phyloP scores from a whole-genome alignment of 1,140 invertebrate genomes.

The Heliconius hewitsoni region DNA sequence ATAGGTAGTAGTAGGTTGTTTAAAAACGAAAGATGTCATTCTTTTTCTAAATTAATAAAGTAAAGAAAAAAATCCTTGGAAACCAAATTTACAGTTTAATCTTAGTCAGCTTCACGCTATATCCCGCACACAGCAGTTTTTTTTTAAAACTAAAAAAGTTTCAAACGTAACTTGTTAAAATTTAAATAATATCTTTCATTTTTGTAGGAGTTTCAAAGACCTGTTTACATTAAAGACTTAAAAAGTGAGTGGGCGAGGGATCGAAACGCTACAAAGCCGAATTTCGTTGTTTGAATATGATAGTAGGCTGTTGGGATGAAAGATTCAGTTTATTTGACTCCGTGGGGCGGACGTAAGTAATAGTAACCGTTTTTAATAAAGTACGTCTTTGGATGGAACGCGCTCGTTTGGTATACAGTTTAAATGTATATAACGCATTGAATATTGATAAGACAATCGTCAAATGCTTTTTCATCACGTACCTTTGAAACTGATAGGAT shows the following conservation, averaged over 20 bases:
- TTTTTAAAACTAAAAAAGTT: not conserved
- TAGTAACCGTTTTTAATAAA: constrained; percentile 1
- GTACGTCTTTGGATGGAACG: not conserved
- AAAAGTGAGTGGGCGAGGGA: constrained; percentile 17
- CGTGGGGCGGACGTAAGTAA: not conserved
- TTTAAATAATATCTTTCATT: not conserved
- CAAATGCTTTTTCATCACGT: not conserved
- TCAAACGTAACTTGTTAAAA: not conserved
- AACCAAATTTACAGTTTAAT: no score
- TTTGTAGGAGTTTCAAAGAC: constrained; percentile 10
- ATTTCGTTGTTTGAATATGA: constrained; percentile 3
- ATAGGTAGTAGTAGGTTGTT: no score
- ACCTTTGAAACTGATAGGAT: not conserved
- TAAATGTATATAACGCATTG: not conserved
- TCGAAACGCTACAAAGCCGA: constrained; percentile 12
- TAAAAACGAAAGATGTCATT: no score
- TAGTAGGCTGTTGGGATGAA: constrained; percentile 14
- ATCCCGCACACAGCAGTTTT: no score
- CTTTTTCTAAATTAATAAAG: no score
- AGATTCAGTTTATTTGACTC: constrained; percentile 16
- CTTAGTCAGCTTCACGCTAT: no score
- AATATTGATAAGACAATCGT: not conserved
- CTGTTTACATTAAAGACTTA: constrained; percentile 6
- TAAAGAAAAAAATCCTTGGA: no score
- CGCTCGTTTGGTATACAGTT: not conserved